Base-by-base conservation (phyloP, 2,113 vertebrate species). In the Uria lomvia region DNA sequence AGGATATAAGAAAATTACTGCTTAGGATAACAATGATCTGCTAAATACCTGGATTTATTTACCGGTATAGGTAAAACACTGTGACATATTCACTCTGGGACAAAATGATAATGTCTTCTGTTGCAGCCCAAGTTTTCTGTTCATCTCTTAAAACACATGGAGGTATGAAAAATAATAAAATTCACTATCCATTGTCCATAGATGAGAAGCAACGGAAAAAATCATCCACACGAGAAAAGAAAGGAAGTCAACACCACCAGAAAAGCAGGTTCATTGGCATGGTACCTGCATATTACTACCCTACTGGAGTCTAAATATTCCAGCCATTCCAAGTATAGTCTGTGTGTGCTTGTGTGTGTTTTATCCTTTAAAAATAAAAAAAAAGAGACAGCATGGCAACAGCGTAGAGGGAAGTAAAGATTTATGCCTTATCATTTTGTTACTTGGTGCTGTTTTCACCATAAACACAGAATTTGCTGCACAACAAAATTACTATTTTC, bases 401-500 rank as follows among this genome's bases (percentile, higher is more conserved):
- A 82, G 26, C 15, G 36, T 3, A 27, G 12, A 67, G 18, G 26
- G 34, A 87, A 18, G 20, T 24, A 75, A 88, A 86, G 52, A 80
- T 86, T 72, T 68, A 65, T 22, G 38, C 12, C 17, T 58, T 56
- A 40, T 38, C 5, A 19, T 26, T 76, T 89, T 84, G 24, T 66
- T 80, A 29, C 43, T 67, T 40, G 19, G 10, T 63, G 66, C 6
- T 73, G 11, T 66, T 88, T 90, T 86, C 17, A 60, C 11, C 47
- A 67, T 62, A 87, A 94, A 11, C 62, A 89, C 36, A 83, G 55
- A 88, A 62, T 87, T 85, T 88, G 8, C 36, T 68, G 34, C 27
- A 19, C 34, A 86, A 40, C 36, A 84, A 86, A 96, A 95, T 86
- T 72, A 49, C 19, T 90, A 8, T 95, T 94, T 96, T 81, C 52